Evolutionary conservation across 1,140 invertebrate genomes (phyloP).

Genomic region (Pogonus chalceus): DNA sequence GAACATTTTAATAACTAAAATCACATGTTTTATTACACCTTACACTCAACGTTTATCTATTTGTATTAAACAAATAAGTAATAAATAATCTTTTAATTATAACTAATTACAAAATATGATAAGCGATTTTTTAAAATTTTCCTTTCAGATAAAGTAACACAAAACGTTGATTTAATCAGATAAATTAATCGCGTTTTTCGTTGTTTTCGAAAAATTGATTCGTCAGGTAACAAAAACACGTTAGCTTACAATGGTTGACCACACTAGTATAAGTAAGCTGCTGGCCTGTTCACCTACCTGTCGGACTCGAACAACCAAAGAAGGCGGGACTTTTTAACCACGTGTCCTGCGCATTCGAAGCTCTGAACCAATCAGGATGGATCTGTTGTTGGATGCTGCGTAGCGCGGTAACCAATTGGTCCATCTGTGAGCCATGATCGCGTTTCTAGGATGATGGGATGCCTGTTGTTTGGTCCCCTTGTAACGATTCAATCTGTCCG

Average conservation of each 20-base stretch:
- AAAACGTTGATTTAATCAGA: too few relatives aligned
- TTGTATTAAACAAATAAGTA: too few relatives aligned
- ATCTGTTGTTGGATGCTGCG: background rate
- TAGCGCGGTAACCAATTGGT: constrained; percentile 1
- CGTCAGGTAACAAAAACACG: too few relatives aligned
- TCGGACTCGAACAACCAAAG: background rate
- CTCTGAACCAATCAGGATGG: background rate
- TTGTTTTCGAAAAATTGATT: too few relatives aligned
- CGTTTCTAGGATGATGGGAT: background rate
- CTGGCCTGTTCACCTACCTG: background rate
- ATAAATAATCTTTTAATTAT: too few relatives aligned
- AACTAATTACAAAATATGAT: too few relatives aligned
- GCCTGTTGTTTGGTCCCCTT: background rate
- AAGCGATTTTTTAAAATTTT: too few relatives aligned
- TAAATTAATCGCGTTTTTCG: too few relatives aligned
- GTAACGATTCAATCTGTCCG: constrained; percentile 5
- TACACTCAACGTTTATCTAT: too few relatives aligned
- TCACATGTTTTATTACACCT: too few relatives aligned
- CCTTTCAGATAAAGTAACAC: too few relatives aligned
- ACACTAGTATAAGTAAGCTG: constrained; percentile 7
- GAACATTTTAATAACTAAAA: too few relatives aligned
- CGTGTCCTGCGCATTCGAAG: constrained; percentile 22
- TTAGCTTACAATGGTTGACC: constrained; percentile 9
- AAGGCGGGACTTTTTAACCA: constrained; percentile 19
- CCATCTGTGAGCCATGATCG: background rate